phyloP scores from a whole-genome alignment of 2,113 vertebrate species.

The Seriola aureovittata region DNA sequence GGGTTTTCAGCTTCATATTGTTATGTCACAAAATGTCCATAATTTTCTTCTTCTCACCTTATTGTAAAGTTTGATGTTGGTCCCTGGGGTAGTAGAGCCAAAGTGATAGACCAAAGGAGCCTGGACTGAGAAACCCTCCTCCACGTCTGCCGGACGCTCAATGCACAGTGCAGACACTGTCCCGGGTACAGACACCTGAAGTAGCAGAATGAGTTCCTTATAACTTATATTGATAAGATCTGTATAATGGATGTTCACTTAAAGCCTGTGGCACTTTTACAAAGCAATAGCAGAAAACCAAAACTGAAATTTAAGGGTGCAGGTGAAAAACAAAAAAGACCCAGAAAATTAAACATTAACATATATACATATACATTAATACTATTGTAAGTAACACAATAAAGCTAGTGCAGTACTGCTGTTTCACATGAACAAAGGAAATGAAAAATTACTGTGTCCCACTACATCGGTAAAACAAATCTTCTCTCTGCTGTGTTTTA shows the following conservation, averaged over 20 bases:
- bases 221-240: not conserved
- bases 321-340: not conserved
- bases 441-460: not conserved
- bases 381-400: not conserved
- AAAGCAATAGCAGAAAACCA: not conserved
- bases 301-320: not conserved
- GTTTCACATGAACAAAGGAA: not conserved
- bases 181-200: slow-evolving; percentile 93
- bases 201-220: not conserved
- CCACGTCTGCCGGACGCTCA: slow-evolving; percentile 95
- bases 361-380: not conserved
- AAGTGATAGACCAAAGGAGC: slow-evolving; percentile 99
- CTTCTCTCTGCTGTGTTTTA: not conserved
- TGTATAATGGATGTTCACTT: not conserved
- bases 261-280: not conserved
- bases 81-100: slow-evolving; percentile 96
- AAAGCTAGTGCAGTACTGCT: not conserved
- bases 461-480: not conserved
- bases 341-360: not conserved
- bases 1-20: no score
- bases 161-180: slow-evolving; percentile 96
- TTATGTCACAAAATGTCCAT: not conserved
- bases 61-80: slow-evolving; percentile 99
- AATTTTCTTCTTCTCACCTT: slow-evolving; percentile 85
- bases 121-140: slow-evolving; percentile 97